These are phyloP conservation scores for Hassar affinis DNA, from an alignment of 2,113 vertebrate species.

Conservation along the genomic window DNA sequence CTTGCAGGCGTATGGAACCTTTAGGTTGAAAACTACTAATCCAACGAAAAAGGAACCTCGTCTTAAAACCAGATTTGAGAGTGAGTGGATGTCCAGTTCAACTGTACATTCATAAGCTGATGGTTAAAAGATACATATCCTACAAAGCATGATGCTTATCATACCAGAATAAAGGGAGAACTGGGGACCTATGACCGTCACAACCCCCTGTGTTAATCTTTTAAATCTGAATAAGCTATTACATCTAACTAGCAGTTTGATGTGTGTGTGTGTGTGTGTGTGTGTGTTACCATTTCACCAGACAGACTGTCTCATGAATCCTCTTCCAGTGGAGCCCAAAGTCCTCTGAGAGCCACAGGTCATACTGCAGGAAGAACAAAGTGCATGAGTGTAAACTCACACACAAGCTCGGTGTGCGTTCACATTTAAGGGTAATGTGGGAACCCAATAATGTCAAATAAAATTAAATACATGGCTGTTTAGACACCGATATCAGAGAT, in stretches of 20 bases:
- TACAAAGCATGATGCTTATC: too few relatives aligned
- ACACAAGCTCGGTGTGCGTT: background rate
- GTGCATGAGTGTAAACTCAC: background rate
- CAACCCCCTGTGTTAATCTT: too few relatives aligned
- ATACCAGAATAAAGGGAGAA: too few relatives aligned
- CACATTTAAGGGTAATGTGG: background rate
- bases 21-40: background rate
- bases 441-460: background rate
- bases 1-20: background rate
- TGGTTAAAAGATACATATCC: too few relatives aligned
- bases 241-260: background rate
- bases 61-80: background rate
- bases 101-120: background rate
- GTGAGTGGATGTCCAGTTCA: background rate
- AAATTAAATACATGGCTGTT: too few relatives aligned
- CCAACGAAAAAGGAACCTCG: background rate
- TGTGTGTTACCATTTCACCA: constrained; percentile 87
- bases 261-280: background rate
- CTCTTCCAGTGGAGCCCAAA: constrained; percentile 83
- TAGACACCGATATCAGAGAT: background rate
- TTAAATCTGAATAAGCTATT: too few relatives aligned
- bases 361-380: constrained; percentile 70
- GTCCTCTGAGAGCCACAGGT: constrained; percentile 86
- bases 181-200: too few relatives aligned
- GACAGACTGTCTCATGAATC: constrained; percentile 82